A percentile compares a stretch with the other conserved stretches of the same genome.
phyloP scores from a whole-genome alignment of 2,888 invertebrate genomes.

The Drosophila diplacantha region DNA sequence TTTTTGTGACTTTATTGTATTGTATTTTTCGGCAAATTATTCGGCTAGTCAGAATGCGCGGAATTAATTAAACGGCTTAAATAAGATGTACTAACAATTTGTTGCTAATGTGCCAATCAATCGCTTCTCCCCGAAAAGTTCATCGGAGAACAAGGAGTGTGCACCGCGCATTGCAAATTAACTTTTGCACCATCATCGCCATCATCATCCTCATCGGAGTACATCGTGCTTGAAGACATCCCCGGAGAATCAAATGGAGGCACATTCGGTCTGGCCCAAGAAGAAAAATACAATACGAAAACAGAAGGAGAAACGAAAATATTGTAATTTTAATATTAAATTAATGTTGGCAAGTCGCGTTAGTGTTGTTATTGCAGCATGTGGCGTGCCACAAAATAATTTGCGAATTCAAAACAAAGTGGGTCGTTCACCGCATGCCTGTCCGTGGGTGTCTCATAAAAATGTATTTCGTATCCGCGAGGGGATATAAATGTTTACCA shows the following conservation, averaged over 20 bases:
- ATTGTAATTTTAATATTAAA: slow-evolving; percentile 56
- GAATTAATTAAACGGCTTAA: slow-evolving; percentile 63
- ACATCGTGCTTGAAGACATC: slow-evolving; percentile 45
- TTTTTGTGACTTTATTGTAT: slow-evolving; percentile 2
- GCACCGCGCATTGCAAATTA: slow-evolving; percentile 50
- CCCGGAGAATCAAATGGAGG: slow-evolving; percentile 29
- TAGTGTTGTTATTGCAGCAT: slow-evolving; percentile 39
- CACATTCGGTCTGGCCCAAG: slow-evolving; percentile 36
- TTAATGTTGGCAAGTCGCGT: slow-evolving; percentile 46
- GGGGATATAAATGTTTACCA: slow-evolving; percentile 18
- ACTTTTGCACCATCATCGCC: slow-evolving; percentile 49
- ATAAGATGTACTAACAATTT: slow-evolving; percentile 71
- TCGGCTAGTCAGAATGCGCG: slow-evolving; percentile 34
- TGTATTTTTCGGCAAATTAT: slow-evolving; percentile 11
- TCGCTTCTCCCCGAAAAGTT: slow-evolving; percentile 46
- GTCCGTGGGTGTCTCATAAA: slow-evolving; percentile 40
- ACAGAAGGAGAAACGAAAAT: slow-evolving; percentile 35
- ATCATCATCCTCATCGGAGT: slow-evolving; percentile 30
- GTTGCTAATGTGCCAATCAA: slow-evolving; percentile 66
- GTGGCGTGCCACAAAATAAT: slow-evolving; percentile 56
- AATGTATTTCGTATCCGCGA: slow-evolving; percentile 25
- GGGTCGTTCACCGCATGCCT: slow-evolving; percentile 42
- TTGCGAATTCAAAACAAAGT: slow-evolving; percentile 46
- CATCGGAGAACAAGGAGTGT: slow-evolving; percentile 57
- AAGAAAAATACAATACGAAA: slow-evolving; percentile 16